Evolutionary conservation across 1,140 invertebrate species (phyloP).

Genomic region (Amphibalanus amphitrite): DNA sequence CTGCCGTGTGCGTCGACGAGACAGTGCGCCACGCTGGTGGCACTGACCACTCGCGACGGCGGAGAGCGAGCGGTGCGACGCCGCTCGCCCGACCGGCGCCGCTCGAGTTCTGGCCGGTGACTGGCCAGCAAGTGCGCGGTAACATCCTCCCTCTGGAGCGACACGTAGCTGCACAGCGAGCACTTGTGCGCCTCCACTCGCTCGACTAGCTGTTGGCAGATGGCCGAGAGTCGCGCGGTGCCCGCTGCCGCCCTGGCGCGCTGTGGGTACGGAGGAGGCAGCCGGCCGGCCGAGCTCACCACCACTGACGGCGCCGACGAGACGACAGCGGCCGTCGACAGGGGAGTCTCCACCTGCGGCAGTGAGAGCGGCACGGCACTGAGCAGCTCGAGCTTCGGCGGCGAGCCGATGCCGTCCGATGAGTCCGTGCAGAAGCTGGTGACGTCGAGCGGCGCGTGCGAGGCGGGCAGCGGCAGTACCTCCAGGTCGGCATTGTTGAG

Average conservation of each 20-base stretch:
- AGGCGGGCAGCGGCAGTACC: not conserved
- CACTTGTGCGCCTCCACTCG: not conserved
- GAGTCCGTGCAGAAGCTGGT: not conserved
- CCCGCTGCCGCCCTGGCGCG: too few relatives aligned
- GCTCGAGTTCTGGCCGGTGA: not conserved
- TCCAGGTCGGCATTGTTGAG: not conserved
- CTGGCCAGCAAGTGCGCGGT: not conserved
- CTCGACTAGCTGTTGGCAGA: not conserved
- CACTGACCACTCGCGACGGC: not conserved
- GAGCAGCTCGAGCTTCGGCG: not conserved
- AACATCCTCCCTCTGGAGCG: not conserved
- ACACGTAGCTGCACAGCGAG: not conserved
- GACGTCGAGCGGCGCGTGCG: not conserved
- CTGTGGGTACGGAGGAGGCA: not conserved
- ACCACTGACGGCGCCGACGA: too few relatives aligned
- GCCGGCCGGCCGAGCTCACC: too few relatives aligned
- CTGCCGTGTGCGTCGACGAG: not conserved
- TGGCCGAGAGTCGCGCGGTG: not conserved
- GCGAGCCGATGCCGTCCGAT: not conserved
- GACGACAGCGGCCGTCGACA: too few relatives aligned
- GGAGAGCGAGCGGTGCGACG: too few relatives aligned
- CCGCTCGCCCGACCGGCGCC: too few relatives aligned
- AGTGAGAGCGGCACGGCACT: too few relatives aligned
- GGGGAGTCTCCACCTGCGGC: not conserved
- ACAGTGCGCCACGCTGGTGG: not conserved